phyloP scores from a whole-genome alignment of 64 coral and sea anemone species.

The Dendrophyllia cribrosa region DNA sequence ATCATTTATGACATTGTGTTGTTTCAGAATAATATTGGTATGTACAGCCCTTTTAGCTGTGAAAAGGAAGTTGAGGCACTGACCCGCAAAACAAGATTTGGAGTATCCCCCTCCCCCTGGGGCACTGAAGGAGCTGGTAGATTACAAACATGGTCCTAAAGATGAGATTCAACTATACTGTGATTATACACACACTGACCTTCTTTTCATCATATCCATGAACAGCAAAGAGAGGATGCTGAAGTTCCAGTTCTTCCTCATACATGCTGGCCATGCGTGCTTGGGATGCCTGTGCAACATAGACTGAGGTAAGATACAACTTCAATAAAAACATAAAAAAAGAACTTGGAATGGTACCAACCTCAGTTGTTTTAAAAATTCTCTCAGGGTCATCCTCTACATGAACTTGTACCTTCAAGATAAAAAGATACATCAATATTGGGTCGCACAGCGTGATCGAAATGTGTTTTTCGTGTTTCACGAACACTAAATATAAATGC shows the following conservation, averaged over 20 bases:
- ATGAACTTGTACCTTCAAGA: constrained; percentile 82
- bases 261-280: constrained; percentile 67
- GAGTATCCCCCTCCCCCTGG: too few relatives aligned
- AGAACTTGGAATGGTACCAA: not conserved
- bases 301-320: not conserved
- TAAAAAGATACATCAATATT: not conserved
- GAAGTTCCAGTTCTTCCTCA: constrained; percentile 90
- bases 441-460: not conserved
- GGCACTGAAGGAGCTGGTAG: too few relatives aligned
- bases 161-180: not conserved
- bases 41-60: too few relatives aligned
- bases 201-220: constrained; percentile 88
- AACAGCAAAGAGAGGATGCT: constrained; percentile 89
- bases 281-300: constrained; percentile 68
- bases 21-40: too few relatives aligned
- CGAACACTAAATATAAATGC: not conserved
- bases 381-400: constrained; percentile 82
- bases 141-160: too few relatives aligned
- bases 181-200: not conserved
- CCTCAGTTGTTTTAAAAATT: constrained; percentile 82
- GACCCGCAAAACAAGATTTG: too few relatives aligned
- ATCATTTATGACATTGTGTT: too few relatives aligned
- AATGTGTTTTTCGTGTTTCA: too few relatives aligned
- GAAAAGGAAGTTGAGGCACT: too few relatives aligned
- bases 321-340: not conserved